Evolutionary conservation across 2,797 vertebrate genomes (phyloP).

Genomic region (Catamblyrhynchus diadema): DNA sequence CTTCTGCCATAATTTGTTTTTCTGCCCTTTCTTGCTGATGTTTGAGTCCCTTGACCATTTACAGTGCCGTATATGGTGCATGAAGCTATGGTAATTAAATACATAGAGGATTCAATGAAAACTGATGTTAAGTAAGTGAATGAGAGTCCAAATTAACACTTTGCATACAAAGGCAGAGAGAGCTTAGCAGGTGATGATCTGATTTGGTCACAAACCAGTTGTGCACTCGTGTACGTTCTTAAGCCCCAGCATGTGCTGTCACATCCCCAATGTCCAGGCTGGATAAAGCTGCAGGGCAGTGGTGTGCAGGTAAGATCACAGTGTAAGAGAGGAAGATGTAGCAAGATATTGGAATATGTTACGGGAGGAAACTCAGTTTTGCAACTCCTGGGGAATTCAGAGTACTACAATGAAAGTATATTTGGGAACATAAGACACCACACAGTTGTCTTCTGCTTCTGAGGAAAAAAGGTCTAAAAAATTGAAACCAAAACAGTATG

Average conservation of each 20-base stretch:
- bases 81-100: not conserved
- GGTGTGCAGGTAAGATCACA: not conserved
- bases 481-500: fast-evolving
- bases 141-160: not conserved
- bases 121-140: not conserved
- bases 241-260: fast-evolving
- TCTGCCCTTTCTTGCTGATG: not conserved
- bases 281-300: not conserved
- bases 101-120: not conserved
- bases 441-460: not conserved
- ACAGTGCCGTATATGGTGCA: not conserved
- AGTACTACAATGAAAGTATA: not conserved
- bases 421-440: not conserved
- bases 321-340: not conserved
- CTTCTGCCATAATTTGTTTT: not conserved
- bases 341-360: not conserved
- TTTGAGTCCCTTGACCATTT: not conserved
- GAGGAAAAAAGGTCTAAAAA: not conserved
- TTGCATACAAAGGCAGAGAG: not conserved
- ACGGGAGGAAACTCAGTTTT: not conserved
- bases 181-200: not conserved
- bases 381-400: not conserved
- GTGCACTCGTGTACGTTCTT: not conserved
- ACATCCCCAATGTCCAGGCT: not conserved
- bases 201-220: not conserved